Percentiles rank a stretch among this genome's conserved stretches.
phyloP scores from a whole-genome alignment of 2,113 vertebrate genomes.

The Cryptotis parvus region DNA sequence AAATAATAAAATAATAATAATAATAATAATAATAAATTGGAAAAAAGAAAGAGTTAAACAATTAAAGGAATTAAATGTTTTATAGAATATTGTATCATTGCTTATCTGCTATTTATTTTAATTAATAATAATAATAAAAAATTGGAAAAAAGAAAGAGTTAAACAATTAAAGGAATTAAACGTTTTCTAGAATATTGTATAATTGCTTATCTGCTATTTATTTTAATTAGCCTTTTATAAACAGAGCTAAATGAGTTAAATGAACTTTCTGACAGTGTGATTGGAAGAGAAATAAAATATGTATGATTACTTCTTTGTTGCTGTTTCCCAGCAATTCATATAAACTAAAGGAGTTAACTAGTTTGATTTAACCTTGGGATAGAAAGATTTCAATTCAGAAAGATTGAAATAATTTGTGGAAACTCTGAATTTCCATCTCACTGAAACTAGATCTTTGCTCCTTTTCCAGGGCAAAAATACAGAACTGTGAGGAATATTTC shows the following conservation, averaged over 20 bases:
- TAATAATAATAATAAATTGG: too few species aligned
- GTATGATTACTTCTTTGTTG: background rate
- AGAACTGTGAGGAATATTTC: background rate
- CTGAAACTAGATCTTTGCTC: background rate
- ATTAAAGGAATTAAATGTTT: background rate
- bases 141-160: too few species aligned
- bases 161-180: background rate
- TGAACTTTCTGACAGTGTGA: background rate
- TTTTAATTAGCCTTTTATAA: slow-evolving; percentile 31
- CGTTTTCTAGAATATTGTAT: background rate
- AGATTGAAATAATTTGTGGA: background rate
- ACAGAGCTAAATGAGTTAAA: background rate
- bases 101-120: slow-evolving; percentile 42
- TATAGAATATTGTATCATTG: background rate
- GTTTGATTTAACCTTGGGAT: background rate
- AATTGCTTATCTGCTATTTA: slow-evolving; percentile 25
- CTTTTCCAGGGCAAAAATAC: background rate
- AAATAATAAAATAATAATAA: too few species aligned
- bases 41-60: too few species aligned
- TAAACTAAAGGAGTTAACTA: background rate
- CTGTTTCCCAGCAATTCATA: background rate
- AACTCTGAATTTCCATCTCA: background rate
- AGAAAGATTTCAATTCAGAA: background rate
- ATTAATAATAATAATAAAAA: too few species aligned
- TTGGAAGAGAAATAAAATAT: background rate